Base-by-base conservation (phyloP, 2,888 invertebrate genomes). In the Diaphora mendica region DNA sequence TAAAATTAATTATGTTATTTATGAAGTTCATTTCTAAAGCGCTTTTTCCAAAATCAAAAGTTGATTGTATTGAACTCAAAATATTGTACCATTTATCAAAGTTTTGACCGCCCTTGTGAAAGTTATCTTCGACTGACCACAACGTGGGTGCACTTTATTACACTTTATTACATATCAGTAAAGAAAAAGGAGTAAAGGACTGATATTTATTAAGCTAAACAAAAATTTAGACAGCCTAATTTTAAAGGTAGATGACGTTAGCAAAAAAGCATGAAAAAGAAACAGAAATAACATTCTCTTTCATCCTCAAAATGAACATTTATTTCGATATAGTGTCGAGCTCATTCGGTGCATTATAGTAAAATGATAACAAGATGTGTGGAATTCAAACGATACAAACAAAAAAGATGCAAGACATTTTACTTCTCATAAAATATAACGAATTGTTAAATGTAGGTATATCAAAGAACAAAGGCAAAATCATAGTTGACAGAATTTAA, bases 141-240 rank as follows among this genome's bases (percentile, higher is more conserved):
- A 86, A 85, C 81, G 85, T 85, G 87, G 85, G 85, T 78, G 83
- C 85, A 85, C 82, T 87, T 90, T 87, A 88, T 88, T 88, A 87
- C 85, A 85, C 82, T 87, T 90, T 87, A 88, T 88, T 88, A 87
- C 76, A 72, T 79, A 87, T 81, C 79, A 79, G 75, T 68, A 79
- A 84, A 82, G 77, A 72, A 81, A 82, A 81, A 72, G 80, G 77
- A 77, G 77, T 77, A 82, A 81, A 72, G 80, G 77, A 77, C 78
- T 77, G 39, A 79, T 85, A 88, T 87, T 87, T 87, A 89, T 88
- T 85, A 79, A 83, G 85, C 79, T 82, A 70, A 70, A 70, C 67
- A 81, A 78, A 77, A 81, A 73, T 76, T 77, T 79, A 77, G 80
- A 74, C 78, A 76, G 76, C 77, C 67, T 70, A 69, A 69, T 74